phyloP scores from a whole-genome alignment of 2,797 vertebrate species.

The Halcyon badia region DNA sequence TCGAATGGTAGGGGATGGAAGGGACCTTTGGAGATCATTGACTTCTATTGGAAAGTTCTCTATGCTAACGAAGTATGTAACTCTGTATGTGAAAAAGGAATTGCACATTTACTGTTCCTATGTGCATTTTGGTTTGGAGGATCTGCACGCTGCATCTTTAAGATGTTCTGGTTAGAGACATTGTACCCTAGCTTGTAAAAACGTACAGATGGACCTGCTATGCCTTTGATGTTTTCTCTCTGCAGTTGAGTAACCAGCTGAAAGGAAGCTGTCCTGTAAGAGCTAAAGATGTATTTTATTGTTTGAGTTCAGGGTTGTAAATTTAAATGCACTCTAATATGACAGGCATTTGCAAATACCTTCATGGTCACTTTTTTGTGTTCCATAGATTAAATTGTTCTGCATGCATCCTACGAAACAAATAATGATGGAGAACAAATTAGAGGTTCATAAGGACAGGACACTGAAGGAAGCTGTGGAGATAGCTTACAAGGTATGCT shows the following conservation, averaged over 20 bases:
- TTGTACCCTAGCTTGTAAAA: neutral
- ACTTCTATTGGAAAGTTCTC: neutral
- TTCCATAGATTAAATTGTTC: slow-evolving; percentile 94
- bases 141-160: neutral
- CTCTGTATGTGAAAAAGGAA: neutral
- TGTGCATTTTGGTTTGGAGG: neutral
- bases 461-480: slow-evolving; percentile 94
- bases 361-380: neutral
- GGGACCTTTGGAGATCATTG: too few species aligned
- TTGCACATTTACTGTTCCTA: neutral
- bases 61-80: neutral
- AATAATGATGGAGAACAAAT: slow-evolving; percentile 96
- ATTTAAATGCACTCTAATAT: neutral
- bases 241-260: neutral
- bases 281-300: neutral
- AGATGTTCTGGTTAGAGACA: neutral
- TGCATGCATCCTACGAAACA: slow-evolving; percentile 96
- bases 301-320: neutral
- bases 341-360: neutral
- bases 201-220: rapidly evolving
- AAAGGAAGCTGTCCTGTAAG: neutral
- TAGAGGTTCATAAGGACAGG: slow-evolving; percentile 98
- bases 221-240: neutral
- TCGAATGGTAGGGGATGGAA: too few species aligned
- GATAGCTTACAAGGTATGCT: slow-evolving; percentile 92